Base-by-base conservation (phyloP, 2,113 vertebrate genomes). In the Dipodomys ordii region DNA sequence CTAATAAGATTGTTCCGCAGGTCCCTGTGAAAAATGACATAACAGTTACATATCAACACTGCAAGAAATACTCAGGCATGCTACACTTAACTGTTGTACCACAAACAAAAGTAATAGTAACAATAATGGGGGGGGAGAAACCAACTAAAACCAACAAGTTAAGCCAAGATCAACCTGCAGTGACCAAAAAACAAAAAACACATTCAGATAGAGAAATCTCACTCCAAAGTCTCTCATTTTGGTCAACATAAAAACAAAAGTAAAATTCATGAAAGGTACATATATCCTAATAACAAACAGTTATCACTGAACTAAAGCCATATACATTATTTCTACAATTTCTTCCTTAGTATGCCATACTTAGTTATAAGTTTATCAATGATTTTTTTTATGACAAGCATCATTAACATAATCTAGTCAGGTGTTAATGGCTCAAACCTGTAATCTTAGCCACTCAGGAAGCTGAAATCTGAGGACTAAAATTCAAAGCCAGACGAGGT, bases 1-100 rank as follows among this genome's bases (percentile, higher is more conserved):
- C 98, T 99, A 97, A 99, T 99, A 76, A 99, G 97, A 98, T 99
- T 99, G 97, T 99, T 99, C 97, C 99, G 98, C 88, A 99, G 98
- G 96, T 99, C 99, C 96, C 99, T 99, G 98, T 83, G 65, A 97
- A 97, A 81, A 95, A 93, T 2, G 79, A 62, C 92, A 85, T 27
- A 57, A 74, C 90, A 88, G 94, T 96, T 94, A 97, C 22, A 90
- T 22, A 71, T 18, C 19, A 74, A 68, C 10, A 73, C n/a, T 32
- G 93, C 5, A 19, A 87, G 35, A 80, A 76, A 19, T 35, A 86
- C 3, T 39, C 39, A 46, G 12, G 23, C 25, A 74, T 12, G 32
- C 0, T 32, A 30, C 16, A 69, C 30, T 84, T 91, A 95, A 30
- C 83, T 78, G 64, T 68, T 22, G 30, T 4, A n/a, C 11, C 39